A percentile compares a stretch with the other conserved stretches of the same genome.
phyloP scores from a whole-genome alignment of 2,113 vertebrate genomes.

The Malurus cyaneus region DNA sequence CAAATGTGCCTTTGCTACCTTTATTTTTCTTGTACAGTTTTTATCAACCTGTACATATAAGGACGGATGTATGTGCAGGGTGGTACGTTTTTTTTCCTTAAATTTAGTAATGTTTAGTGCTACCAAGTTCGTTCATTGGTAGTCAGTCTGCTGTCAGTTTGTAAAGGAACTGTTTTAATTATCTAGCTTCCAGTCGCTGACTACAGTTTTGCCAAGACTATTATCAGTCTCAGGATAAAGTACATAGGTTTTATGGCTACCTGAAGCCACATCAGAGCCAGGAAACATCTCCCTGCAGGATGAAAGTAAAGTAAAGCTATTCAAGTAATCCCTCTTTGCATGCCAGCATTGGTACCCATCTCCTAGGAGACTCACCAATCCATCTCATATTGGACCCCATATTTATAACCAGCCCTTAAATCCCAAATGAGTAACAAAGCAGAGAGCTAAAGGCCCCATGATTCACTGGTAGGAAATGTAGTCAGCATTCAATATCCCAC shows the following conservation, averaged over 20 bases:
- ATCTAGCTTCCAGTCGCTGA: neutral
- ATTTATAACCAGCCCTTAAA: conserved; percentile 1
- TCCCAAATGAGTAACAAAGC: neutral
- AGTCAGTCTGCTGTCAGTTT: neutral
- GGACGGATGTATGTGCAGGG: neutral
- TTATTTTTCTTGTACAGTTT: neutral
- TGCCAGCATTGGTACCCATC: neutral
- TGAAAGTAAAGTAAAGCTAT: neutral
- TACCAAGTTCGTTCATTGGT: neutral
- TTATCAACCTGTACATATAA: neutral
- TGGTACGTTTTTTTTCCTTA: neutral
- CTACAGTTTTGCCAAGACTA: neutral
- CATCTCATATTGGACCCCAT: neutral
- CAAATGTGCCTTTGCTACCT: neutral
- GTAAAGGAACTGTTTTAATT: neutral
- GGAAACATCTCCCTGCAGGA: neutral
- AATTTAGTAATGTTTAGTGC: neutral
- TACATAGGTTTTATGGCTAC: neutral
- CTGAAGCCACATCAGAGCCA: neutral
- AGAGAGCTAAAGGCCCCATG: neutral
- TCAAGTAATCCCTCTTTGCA: neutral
- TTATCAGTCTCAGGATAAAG: neutral
- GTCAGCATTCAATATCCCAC: neutral
- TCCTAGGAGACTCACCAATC: neutral
- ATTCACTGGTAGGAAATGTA: neutral